phyloP scores from a whole-genome alignment of 1,140 invertebrate species.

The Brachionus manjavacas region DNA sequence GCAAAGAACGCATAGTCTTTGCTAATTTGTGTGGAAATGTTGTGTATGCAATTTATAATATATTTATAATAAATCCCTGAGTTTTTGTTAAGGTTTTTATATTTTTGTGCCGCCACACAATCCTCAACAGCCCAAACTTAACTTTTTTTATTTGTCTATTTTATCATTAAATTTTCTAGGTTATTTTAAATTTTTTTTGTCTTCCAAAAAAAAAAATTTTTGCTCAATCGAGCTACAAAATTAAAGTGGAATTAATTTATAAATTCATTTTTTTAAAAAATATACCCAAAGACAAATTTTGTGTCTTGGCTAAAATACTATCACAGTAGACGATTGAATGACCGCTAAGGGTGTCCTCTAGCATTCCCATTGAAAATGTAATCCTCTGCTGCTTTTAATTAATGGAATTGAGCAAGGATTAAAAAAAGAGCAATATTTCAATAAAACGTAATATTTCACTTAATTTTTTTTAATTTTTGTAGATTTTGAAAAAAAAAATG shows the following conservation, averaged over 20 bases:
- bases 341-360: background rate
- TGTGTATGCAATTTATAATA: background rate
- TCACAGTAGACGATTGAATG: too few relatives aligned
- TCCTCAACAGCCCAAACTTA: background rate
- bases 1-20: background rate
- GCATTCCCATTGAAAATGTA: background rate
- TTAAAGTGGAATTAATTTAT: too few relatives aligned
- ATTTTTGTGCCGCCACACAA: background rate
- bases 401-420: background rate
- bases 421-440: background rate
- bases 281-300: too few relatives aligned
- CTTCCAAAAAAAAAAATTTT: background rate
- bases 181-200: background rate
- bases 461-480: background rate
- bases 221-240: too few relatives aligned
- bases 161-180: background rate
- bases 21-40: background rate
- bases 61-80: background rate
- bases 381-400: background rate
- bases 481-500: conserved; percentile 21
- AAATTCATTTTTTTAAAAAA: too few relatives aligned
- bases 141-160: background rate
- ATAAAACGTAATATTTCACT: background rate
- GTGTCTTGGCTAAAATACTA: too few relatives aligned
- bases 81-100: background rate